These are phyloP conservation scores for Stenopsyche tienmushanensis DNA, from an alignment of 1,140 invertebrate species.

Conservation along the genomic window DNA sequence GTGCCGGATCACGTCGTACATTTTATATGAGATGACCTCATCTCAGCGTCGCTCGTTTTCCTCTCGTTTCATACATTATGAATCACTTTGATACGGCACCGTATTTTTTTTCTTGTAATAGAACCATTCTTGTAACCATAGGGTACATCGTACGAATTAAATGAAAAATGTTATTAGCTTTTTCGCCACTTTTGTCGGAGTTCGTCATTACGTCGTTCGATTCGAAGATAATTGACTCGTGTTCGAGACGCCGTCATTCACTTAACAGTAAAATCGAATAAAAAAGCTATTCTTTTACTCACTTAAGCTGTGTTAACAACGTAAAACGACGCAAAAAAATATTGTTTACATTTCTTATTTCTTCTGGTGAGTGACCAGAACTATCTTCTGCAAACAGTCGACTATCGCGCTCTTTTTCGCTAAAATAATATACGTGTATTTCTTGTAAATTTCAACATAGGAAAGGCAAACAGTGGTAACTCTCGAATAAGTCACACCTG, in stretches of 20 bases:
- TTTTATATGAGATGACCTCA: too few relatives aligned
- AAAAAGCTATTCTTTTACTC: neutral
- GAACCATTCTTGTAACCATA: neutral
- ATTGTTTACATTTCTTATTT: conserved; percentile 19
- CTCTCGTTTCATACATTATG: too few relatives aligned
- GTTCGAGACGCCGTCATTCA: neutral
- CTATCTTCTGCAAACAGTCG: conserved; percentile 8
- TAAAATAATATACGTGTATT: neutral
- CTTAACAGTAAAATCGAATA: neutral
- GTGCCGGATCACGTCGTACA: too few relatives aligned
- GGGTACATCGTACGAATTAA: neutral
- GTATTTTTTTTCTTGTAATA: neutral
- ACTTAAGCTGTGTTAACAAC: neutral
- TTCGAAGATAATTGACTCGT: too few relatives aligned
- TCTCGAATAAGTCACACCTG: neutral
- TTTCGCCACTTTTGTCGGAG: too few relatives aligned
- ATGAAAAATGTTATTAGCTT: neutral
- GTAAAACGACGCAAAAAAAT: neutral
- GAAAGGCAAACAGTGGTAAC: neutral
- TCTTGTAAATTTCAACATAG: conserved; percentile 1
- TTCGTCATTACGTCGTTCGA: neutral
- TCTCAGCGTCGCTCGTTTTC: too few relatives aligned
- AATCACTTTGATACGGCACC: neutral
- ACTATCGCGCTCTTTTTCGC: conserved; percentile 5
- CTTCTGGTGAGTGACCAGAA: conserved; percentile 16